Percentiles rank a stretch among this genome's conserved stretches.
phyloP scores from a whole-genome alignment of 2,113 vertebrate species.

The Mastomys natalensis region DNA sequence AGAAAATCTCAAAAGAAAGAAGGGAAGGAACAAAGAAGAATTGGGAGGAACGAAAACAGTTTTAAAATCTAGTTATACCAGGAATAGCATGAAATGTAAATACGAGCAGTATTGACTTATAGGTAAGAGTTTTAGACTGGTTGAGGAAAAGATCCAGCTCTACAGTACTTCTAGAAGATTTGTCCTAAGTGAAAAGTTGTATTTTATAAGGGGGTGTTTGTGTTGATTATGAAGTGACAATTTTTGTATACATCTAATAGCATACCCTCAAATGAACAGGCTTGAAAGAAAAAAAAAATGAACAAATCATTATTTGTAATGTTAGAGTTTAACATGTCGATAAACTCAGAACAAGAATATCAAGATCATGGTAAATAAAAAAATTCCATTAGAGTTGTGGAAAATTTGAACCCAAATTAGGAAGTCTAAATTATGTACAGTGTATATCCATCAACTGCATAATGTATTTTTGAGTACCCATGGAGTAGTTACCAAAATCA shows the following conservation, averaged over 20 bases:
- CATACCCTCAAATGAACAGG: not conserved
- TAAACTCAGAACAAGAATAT: not conserved
- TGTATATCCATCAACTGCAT: not conserved
- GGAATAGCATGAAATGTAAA: constrained; percentile 15
- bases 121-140: not conserved
- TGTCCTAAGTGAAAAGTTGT: not conserved
- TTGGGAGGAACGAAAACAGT: not conserved
- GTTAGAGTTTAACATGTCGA: not conserved
- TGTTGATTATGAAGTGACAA: not conserved
- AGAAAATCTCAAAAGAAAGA: not conserved
- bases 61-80: not conserved
- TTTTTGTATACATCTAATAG: constrained; percentile 26
- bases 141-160: not conserved
- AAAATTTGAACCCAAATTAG: constrained; percentile 13
- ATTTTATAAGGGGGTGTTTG: not conserved
- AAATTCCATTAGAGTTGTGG: not conserved
- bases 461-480: not conserved
- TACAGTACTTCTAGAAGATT: not conserved
- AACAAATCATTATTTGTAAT: not conserved
- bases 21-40: not conserved
- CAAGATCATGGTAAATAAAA: constrained; percentile 17
- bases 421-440: not conserved
- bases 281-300: constrained; percentile 38
- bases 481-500: constrained; percentile 1
- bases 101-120: not conserved